phyloP scores from a whole-genome alignment of 1,140 invertebrate genomes.

The Camponotus floridanus region DNA sequence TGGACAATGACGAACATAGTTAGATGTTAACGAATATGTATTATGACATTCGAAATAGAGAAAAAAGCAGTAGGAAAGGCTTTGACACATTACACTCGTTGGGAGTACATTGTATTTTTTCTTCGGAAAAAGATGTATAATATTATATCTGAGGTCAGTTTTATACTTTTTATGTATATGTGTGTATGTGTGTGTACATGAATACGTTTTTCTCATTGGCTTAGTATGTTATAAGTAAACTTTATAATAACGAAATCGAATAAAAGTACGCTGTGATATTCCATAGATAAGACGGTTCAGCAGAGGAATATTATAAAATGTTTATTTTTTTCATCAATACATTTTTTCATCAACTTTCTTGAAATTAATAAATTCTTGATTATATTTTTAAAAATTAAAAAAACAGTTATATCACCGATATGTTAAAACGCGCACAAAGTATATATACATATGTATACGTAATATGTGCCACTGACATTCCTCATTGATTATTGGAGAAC shows the following conservation, averaged over 20 bases:
- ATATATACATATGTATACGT: slow-evolving; percentile 32
- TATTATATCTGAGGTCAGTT: not conserved
- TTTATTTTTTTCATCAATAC: slow-evolving; percentile 28
- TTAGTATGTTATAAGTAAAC: slow-evolving; percentile 29
- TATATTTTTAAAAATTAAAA: slow-evolving; percentile 23
- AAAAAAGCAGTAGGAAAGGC: not conserved
- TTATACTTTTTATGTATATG: not conserved
- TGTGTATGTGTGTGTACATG: not conserved
- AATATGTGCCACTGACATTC: slow-evolving; percentile 60
- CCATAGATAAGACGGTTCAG: not conserved
- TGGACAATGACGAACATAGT: not conserved
- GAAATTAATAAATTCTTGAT: slow-evolving; percentile 21
- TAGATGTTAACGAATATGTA: not conserved
- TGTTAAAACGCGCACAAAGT: slow-evolving; percentile 49
- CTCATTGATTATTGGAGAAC: slow-evolving; percentile 68
- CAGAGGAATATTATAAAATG: slow-evolving; percentile 5
- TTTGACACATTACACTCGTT: slow-evolving; percentile 16
- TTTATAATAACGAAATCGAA: slow-evolving; percentile 15
- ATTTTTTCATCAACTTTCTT: slow-evolving; percentile 9
- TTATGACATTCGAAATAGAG: not conserved
- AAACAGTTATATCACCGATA: slow-evolving; percentile 21
- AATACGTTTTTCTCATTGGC: slow-evolving; percentile 4
- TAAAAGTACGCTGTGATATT: slow-evolving; percentile 40
- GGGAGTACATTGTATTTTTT: slow-evolving; percentile 3
- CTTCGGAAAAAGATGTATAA: slow-evolving; percentile 22